Evolutionary conservation across 2,113 vertebrate species (phyloP).

Genomic region (Channa maculata): DNA sequence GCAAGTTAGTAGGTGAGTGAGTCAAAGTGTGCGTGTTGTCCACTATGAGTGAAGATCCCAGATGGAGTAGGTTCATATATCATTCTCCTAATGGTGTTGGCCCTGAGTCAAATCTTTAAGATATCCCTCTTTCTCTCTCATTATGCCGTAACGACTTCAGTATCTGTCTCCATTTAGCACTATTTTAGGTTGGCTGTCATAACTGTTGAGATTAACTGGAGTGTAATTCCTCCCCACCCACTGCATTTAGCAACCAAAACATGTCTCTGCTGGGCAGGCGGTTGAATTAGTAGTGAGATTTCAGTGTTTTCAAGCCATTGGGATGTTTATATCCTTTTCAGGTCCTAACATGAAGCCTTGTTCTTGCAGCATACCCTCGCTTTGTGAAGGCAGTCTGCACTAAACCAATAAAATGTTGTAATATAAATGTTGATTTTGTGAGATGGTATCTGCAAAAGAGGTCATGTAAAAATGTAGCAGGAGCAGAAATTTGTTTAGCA

Average conservation of each 20-base stretch:
- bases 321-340: constrained; percentile 56
- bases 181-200: constrained; percentile 62
- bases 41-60: constrained; percentile 45
- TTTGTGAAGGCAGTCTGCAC: constrained; percentile 9
- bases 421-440: constrained; percentile 71
- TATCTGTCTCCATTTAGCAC: constrained; percentile 69
- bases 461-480: constrained; percentile 33
- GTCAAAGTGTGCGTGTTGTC: constrained; percentile 30
- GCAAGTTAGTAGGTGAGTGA: constrained; percentile 5
- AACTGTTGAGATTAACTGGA: constrained; percentile 61
- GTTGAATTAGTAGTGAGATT: constrained; percentile 57
- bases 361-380: constrained; percentile 10
- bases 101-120: constrained; percentile 62
- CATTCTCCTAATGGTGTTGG: constrained; percentile 64
- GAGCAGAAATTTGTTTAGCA: constrained; percentile 39
- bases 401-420: constrained; percentile 42
- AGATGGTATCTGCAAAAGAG: constrained; percentile 51
- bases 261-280: constrained; percentile 41
- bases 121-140: constrained; percentile 63
- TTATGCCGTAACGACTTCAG: constrained; percentile 68
- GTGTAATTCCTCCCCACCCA: constrained; percentile 39
- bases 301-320: constrained; percentile 52
- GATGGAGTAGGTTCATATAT: constrained; percentile 66
- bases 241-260: constrained; percentile 60
- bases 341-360: constrained; percentile 35